Base-by-base conservation (phyloP, 2,113 vertebrate genomes). In the Silurus asotus region DNA sequence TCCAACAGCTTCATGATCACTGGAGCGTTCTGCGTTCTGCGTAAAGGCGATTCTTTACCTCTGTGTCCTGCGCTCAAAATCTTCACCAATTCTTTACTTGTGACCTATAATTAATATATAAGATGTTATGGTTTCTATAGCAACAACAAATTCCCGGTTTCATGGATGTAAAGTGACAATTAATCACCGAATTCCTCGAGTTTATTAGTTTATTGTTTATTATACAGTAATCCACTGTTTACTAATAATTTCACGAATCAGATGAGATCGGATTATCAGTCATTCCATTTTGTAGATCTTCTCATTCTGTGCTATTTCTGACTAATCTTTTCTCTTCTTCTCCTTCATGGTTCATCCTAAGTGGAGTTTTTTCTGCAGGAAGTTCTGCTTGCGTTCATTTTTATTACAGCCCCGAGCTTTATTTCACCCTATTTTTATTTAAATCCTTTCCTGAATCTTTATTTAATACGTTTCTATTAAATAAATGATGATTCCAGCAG, bases 401-500 rank as follows among this genome's bases (percentile, higher is more conserved):
- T 76, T 76, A 55, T 76, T 76, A 53, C 74, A 53, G 72, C 72
- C 48, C 20, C 6, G 49, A 76, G 74, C 49, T 25, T 76, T 76
- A 76, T 53, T 75, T 74, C 25, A 23, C 23, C 6, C 11, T n/a
- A 7, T n/a, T 25, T 76, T 76, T 76, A 55, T 55, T 76, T 76
- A 23, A 53, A 7, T 25, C 23, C 74, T 55, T 76, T 4, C 5
- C 74, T 19, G 51, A 76, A 53, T 53, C 72, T 75, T 53, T 53
- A 55, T 53, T 25, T 76, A 76, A 55, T 53, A 53, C 74, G 55
- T 23, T 25, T 53, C 20, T 53, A 25, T 55, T 76, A 76, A 76
- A 76, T 76, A 76, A 76, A 76, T 76, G 55, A 74, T 53, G 72
- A 75, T 51, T 53, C 49, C 72, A 75, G 72, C 20, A 3, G 49